Conservation (phyloP, 2,888 invertebrate genomes). For the Dinocampus coccinellae region DNA sequence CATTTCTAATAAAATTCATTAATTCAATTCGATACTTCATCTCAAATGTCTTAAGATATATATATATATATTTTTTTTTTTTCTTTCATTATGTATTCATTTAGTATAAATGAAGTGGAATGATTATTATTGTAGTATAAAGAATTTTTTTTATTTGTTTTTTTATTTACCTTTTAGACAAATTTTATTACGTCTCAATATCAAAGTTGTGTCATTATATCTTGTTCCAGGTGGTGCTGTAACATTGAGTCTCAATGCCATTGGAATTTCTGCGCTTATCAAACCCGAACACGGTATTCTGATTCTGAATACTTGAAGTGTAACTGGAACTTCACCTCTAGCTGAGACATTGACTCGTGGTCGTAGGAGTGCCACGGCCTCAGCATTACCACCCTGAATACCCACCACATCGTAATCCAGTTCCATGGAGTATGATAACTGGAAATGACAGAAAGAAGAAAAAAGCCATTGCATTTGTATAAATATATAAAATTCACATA, state of each 20-base stretch:
- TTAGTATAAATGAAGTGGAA: no score
- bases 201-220: slow-evolving; percentile 80
- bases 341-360: slow-evolving; percentile 88
- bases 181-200: slow-evolving; percentile 88
- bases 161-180: slow-evolving; percentile 80
- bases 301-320: slow-evolving; percentile 82
- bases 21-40: no score
- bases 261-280: slow-evolving; percentile 84
- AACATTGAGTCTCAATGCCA: slow-evolving; percentile 85
- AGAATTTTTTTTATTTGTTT: neutral
- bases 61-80: no score
- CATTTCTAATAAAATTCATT: neutral
- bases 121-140: neutral
- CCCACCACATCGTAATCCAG: slow-evolving; percentile 83
- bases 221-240: slow-evolving; percentile 77
- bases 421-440: slow-evolving; percentile 84
- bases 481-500: neutral
- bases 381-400: slow-evolving; percentile 58
- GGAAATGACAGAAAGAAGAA: slow-evolving; percentile 55
- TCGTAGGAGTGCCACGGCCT: slow-evolving; percentile 76
- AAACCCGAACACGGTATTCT: slow-evolving; percentile 87
- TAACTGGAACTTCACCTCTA: slow-evolving; percentile 83
- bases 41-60: no score
- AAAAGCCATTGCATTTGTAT: neutral
- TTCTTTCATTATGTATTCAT: no score